phyloP scores from a whole-genome alignment of 2,888 invertebrate species.

The Cephus sareptanus region DNA sequence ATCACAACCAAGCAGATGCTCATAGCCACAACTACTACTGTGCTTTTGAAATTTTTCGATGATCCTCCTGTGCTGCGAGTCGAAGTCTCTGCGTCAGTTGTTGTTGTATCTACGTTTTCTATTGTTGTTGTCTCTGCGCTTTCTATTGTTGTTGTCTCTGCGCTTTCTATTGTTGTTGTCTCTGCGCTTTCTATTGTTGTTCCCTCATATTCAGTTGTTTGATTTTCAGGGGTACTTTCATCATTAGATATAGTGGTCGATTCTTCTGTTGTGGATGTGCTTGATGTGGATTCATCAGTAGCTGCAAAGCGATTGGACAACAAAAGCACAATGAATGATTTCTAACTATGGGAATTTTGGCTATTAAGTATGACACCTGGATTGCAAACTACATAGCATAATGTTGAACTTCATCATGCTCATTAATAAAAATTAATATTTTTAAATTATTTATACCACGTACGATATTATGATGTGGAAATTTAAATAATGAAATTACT shows the following conservation, averaged over 20 bases:
- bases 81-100: background rate
- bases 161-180: background rate
- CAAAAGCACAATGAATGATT: background rate
- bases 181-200: background rate
- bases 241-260: background rate
- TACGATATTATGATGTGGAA: no score
- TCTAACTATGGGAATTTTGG: background rate
- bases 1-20: slow-evolving; percentile 11
- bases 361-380: background rate
- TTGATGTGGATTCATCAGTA: background rate
- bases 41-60: background rate
- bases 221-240: background rate
- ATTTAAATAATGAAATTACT: no score
- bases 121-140: background rate
- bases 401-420: background rate
- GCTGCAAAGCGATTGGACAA: slow-evolving; percentile 1
- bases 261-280: background rate
- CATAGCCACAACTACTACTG: background rate
- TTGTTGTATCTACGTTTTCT: background rate
- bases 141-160: background rate
- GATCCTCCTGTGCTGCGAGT: background rate
- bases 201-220: background rate
- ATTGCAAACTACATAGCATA: background rate
- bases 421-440: no score
- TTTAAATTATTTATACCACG: no score